Percentiles rank a stretch among this genome's conserved stretches.
Evolutionary conservation across 2,797 vertebrate species (phyloP).

Genomic region (Melanotaenia pygmaea): DNA sequence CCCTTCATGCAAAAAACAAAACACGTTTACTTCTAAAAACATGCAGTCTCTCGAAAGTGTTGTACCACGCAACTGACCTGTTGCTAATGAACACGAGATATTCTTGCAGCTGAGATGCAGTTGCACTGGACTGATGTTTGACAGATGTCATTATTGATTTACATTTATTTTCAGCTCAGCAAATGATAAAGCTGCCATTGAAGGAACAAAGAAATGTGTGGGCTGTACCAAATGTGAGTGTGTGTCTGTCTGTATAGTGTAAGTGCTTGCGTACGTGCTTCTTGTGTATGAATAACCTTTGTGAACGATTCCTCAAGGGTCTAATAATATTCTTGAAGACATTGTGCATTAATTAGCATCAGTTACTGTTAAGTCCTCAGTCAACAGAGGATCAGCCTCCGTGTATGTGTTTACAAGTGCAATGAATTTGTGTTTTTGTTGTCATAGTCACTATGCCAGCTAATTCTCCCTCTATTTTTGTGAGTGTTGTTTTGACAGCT

Average conservation of each 20-base stretch:
- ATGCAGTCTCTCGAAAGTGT: not conserved
- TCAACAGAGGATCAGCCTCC: constrained; percentile 22
- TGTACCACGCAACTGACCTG: not conserved
- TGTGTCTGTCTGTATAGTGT: not conserved
- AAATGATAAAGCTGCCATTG: not conserved
- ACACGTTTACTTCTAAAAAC: not conserved
- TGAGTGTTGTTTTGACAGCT: constrained; percentile 73
- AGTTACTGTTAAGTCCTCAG: constrained; percentile 14
- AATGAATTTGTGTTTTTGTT: constrained; percentile 62
- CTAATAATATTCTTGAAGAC: constrained; percentile 25
- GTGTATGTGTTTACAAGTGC: constrained; percentile 27
- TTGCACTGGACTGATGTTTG: not conserved
- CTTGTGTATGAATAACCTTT: not conserved
- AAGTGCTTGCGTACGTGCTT: not conserved
- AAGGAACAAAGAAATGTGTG: constrained; percentile 6
- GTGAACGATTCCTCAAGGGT: constrained; percentile 7
- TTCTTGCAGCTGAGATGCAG: not conserved
- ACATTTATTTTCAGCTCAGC: not conserved
- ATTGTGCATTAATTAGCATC: constrained; percentile 16
- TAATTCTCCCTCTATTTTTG: constrained; percentile 73
- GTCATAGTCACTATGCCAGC: constrained; percentile 64
- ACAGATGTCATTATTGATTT: not conserved
- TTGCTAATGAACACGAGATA: not conserved
- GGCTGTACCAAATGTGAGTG: not conserved
- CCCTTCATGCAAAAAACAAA: no score